Evolutionary conservation across 2,888 invertebrate genomes (phyloP).

Genomic region (Pelosia muscerda): DNA sequence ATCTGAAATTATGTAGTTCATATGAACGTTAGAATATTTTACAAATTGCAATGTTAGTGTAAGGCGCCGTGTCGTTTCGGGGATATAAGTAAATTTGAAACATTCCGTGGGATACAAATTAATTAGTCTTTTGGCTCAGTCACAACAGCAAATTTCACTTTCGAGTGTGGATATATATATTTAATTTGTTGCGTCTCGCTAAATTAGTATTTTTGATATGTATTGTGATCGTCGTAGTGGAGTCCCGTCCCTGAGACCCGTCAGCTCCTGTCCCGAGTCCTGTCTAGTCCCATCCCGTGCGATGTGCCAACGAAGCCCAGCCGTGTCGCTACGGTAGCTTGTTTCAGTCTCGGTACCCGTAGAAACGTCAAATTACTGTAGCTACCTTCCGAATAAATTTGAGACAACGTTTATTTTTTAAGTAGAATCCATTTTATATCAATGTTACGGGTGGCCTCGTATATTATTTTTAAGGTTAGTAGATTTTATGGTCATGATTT

Average conservation of each 20-base stretch:
- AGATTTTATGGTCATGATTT: slow-evolving; percentile 80
- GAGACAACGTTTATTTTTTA: slow-evolving; percentile 73
- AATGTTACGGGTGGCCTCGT: slow-evolving; percentile 78
- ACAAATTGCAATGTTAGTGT: slow-evolving; percentile 70
- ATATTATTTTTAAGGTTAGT: slow-evolving; percentile 84
- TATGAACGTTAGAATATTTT: slow-evolving; percentile 72
- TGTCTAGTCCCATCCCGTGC: slow-evolving; percentile 82
- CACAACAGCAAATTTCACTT: slow-evolving; percentile 52
- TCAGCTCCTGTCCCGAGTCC: slow-evolving; percentile 78
- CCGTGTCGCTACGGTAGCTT: slow-evolving; percentile 47
- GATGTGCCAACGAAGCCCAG: slow-evolving; percentile 83
- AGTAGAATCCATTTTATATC: slow-evolving; percentile 76
- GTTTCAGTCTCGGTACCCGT: slow-evolving; percentile 64
- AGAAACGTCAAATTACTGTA: slow-evolving; percentile 61
- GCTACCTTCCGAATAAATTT: slow-evolving; percentile 64
- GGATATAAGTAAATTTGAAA: slow-evolving; percentile 73
- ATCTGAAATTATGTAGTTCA: slow-evolving; percentile 78
- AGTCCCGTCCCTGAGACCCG: slow-evolving; percentile 66
- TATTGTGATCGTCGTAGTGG: slow-evolving; percentile 40
- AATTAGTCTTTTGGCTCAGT: slow-evolving; percentile 66
- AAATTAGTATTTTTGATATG: slow-evolving; percentile 46
- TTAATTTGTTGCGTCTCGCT: slow-evolving; percentile 46
- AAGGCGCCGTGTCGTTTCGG: slow-evolving; percentile 73
- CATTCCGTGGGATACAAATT: slow-evolving; percentile 81
- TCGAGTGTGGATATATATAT: slow-evolving; percentile 49